These are phyloP conservation scores for Mercenaria mercenaria DNA, from an alignment of 1,140 invertebrate species.

Conservation along the genomic window DNA sequence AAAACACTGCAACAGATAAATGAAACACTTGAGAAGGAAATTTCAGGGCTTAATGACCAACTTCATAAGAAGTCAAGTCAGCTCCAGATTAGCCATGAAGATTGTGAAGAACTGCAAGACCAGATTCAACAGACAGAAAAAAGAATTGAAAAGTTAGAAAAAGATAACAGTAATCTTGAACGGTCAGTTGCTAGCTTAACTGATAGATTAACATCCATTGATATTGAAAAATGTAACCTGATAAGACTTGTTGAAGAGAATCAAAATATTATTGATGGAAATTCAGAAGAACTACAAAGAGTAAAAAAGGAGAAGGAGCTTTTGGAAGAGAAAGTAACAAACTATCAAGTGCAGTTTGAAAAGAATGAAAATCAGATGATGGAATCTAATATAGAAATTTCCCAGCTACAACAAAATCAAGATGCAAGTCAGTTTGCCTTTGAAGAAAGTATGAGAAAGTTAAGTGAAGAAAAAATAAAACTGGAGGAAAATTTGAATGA, in stretches of 20 bases:
- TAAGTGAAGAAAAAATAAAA: constrained; percentile 10
- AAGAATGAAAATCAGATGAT: neutral
- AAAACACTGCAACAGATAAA: neutral
- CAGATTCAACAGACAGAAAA: constrained; percentile 36
- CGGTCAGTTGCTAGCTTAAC: constrained; percentile 10
- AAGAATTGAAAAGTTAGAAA: constrained; percentile 34
- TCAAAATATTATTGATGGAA: constrained; percentile 41
- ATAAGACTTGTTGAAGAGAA: constrained; percentile 17
- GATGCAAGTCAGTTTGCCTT: neutral
- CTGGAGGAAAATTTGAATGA: constrained; percentile 2
- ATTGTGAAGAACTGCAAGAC: constrained; percentile 58
- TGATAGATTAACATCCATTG: constrained; percentile 51
- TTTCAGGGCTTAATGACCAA: neutral
- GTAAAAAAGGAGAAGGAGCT: neutral
- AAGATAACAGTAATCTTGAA: constrained; percentile 50
- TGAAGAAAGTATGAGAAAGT: neutral
- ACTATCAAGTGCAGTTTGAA: neutral
- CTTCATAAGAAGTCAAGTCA: constrained; percentile 43
- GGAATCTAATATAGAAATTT: neutral
- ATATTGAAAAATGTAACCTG: constrained; percentile 52
- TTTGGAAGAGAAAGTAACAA: neutral
- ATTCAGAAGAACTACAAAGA: neutral
- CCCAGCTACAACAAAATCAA: constrained; percentile 1
- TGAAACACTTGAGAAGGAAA: neutral
- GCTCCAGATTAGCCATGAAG: constrained; percentile 48